Base-by-base conservation (phyloP, 2,888 invertebrate genomes). In the Idaea aversata region DNA sequence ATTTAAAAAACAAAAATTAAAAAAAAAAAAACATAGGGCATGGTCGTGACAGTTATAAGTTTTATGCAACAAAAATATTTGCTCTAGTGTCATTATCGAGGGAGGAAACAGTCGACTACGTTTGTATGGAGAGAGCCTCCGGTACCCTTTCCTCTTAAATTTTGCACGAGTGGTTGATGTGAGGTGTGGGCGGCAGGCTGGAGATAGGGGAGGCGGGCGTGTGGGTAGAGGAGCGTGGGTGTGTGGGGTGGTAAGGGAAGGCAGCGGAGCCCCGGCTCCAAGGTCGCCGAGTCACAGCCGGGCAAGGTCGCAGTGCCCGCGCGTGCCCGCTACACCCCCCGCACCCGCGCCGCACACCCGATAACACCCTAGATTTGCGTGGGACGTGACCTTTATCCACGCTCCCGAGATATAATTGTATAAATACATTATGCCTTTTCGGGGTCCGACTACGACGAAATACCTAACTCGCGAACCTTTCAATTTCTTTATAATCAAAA, bases 281-380 rank as follows among this genome's bases (percentile, higher is more conserved):
- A 91, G 92, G 92, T 92, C 91, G 88, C 90, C 88, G 91, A 92
- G 92, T 93, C 92, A 93, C 91, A 87, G 91, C 91, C 92, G 92
- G 92, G 92, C 92, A 93, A 92, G 92, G 92, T 92, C 91, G 83
- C 83, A 84, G 85, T 88, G 90, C 89, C 91, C 90, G 90, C 91
- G 89, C 90, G 88, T 89, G 90, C 88, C 86, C 85, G 79, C 16
- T 76, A 70, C 81, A 72, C 71, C 71, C 76, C 81, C 79, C 81
- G 77, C 82, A 67, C 81, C 79, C 81, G 77, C 82, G 67, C 81
- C 75, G 75, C 75, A 79, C 87, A 80, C 90, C 90, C 88, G 83
- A 83, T 79, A 77, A 83, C 88, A 83, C 88, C 91, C 90, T 85
- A 83, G 77, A 84, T 85, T 87, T 86, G 90, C 91, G 92, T 93